A percentile compares a stretch with the other conserved stretches of the same genome.
Conservation (phyloP, 2,113 vertebrate genomes). For the Pycnonotus jocosus region DNA sequence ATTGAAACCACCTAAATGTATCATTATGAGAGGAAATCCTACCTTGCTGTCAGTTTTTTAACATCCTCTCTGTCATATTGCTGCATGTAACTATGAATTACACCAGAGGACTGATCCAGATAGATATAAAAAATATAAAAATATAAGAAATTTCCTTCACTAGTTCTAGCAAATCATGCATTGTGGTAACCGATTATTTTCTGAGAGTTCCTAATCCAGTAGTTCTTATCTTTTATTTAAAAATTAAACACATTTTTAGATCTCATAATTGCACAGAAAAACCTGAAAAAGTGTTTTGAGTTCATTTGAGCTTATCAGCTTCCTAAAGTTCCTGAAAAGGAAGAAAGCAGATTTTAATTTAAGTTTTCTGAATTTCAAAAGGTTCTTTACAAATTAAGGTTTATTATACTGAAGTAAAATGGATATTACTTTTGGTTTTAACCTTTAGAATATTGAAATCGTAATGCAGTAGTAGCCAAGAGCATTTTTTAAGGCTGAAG, state of each 20-base stretch:
- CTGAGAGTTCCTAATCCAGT: neutral
- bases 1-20: neutral
- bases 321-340: neutral
- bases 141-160: neutral
- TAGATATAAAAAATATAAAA: neutral
- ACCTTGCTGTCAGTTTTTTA: neutral
- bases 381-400: neutral
- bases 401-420: neutral
- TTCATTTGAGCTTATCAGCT: neutral
- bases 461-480: neutral
- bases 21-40: neutral
- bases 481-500: slow-evolving; percentile 9
- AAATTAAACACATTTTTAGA: neutral
- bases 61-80: neutral
- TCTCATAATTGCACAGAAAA: neutral
- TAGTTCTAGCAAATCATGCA: neutral
- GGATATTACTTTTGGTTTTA: neutral
- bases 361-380: neutral
- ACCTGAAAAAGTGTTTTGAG: neutral
- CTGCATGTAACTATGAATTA: neutral
- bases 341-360: neutral
- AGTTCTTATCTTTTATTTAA: neutral
- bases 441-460: neutral
- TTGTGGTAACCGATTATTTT: neutral
- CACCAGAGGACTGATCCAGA: neutral